Evolutionary conservation across 2,113 vertebrate genomes (phyloP).

Genomic region (Lota lota): DNA sequence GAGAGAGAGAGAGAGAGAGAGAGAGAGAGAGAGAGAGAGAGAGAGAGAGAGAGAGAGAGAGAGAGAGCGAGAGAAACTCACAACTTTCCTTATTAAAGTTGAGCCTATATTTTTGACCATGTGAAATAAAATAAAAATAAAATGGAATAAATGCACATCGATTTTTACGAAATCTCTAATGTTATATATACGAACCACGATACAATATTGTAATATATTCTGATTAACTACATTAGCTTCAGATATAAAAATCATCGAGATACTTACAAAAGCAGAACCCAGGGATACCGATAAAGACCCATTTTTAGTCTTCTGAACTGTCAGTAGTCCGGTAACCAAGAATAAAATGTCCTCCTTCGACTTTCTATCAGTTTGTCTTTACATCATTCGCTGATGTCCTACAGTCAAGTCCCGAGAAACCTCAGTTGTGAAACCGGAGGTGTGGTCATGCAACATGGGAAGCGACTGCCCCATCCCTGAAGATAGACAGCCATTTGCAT

Average conservation of each 20-base stretch:
- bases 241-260: too few relatives aligned
- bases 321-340: neutral
- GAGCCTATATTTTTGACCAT: too few relatives aligned
- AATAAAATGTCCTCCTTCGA: too few relatives aligned
- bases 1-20: neutral
- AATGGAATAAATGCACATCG: too few relatives aligned
- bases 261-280: conserved; percentile 59
- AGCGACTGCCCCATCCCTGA: neutral
- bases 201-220: neutral
- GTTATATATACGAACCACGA: too few relatives aligned
- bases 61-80: neutral
- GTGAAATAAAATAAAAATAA: too few relatives aligned
- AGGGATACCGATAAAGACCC: conserved; percentile 30
- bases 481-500: conserved; percentile 52
- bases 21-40: neutral
- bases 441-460: neutral
- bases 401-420: too few relatives aligned
- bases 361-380: too few relatives aligned
- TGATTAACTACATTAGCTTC: too few relatives aligned
- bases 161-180: too few relatives aligned
- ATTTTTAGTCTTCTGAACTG: conserved; percentile 24
- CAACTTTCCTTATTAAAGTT: neutral
- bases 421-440: too few relatives aligned
- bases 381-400: too few relatives aligned
- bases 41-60: neutral